These are phyloP conservation scores for Scaptomyza cyrtandrae DNA, from an alignment of 2,888 invertebrate genomes.

Conservation along the genomic window DNA sequence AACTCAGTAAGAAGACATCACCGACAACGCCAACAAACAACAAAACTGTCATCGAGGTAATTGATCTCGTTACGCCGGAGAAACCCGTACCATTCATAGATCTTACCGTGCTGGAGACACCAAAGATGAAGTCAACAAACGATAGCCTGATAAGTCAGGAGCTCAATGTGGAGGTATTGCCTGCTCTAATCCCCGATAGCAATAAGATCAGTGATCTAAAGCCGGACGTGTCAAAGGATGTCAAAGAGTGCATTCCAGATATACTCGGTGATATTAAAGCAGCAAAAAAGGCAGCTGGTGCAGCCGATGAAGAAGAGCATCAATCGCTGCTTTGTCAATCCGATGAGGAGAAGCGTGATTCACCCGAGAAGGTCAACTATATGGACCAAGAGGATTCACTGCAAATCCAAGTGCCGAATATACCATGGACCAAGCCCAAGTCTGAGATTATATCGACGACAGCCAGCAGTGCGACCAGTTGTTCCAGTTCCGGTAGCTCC, in stretches of 20 bases:
- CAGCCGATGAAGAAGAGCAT: constrained; percentile 60
- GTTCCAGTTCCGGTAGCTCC: constrained; percentile 85
- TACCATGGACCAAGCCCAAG: constrained; percentile 85
- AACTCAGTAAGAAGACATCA: constrained; percentile 67
- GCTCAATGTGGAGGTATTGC: constrained; percentile 55
- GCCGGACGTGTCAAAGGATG: constrained; percentile 83
- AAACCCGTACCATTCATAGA: constrained; percentile 80
- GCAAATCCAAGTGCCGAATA: constrained; percentile 88
- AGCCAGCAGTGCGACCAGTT: constrained; percentile 73
- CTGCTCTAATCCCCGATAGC: constrained; percentile 59
- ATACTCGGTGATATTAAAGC: constrained; percentile 80
- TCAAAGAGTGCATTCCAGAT: constrained; percentile 83
- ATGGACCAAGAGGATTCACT: constrained; percentile 74
- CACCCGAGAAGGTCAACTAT: constrained; percentile 76
- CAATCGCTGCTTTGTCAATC: constrained; percentile 70
- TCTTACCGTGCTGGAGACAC: constrained; percentile 77
- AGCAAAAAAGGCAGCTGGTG: constrained; percentile 37
- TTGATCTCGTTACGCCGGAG: constrained; percentile 83
- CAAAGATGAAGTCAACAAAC: constrained; percentile 57
- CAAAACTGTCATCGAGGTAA: constrained; percentile 81
- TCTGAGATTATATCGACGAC: constrained; percentile 85
- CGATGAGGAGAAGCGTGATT: constrained; percentile 82
- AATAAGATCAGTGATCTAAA: constrained; percentile 81
- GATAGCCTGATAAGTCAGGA: constrained; percentile 66
- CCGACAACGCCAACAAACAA: constrained; percentile 79